phyloP scores from a whole-genome alignment of 1,140 invertebrate genomes.

The Ceratoteleas bidentatus region DNA sequence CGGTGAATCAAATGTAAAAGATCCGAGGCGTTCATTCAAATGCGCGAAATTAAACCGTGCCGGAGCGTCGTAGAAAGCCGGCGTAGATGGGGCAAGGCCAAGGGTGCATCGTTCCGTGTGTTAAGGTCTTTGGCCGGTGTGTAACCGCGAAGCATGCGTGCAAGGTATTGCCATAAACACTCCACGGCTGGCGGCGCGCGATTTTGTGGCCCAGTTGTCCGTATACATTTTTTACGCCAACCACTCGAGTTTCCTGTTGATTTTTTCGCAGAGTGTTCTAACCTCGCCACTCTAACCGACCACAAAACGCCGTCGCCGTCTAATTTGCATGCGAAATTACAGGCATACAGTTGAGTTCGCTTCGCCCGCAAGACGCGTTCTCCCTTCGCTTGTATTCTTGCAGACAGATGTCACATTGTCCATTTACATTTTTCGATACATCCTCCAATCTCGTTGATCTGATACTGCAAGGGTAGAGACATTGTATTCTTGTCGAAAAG shows the following conservation, averaged over 20 bases:
- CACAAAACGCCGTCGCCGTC: slow-evolving; percentile 3
- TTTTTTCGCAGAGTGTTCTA: slow-evolving; percentile 13
- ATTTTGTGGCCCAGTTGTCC: slow-evolving; percentile 45
- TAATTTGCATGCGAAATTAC: slow-evolving; percentile 2
- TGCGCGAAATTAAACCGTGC: slow-evolving; percentile 25
- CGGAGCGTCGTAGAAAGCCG: slow-evolving; percentile 24
- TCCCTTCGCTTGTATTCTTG: background rate
- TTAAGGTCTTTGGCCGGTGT: slow-evolving; percentile 60
- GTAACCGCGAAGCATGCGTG: slow-evolving; percentile 50
- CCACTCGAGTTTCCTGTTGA: slow-evolving; percentile 28
- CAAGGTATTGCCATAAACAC: slow-evolving; percentile 54
- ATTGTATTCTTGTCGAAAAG: background rate
- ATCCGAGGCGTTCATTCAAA: slow-evolving; percentile 24
- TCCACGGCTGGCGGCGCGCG: slow-evolving; percentile 29
- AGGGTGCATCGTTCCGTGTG: slow-evolving; percentile 59
- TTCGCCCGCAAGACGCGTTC: background rate
- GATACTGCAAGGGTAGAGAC: background rate
- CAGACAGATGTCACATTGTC: background rate
- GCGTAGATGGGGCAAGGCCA: slow-evolving; percentile 60
- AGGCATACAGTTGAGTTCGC: background rate
- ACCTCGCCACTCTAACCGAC: slow-evolving; percentile 1
- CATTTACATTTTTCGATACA: background rate
- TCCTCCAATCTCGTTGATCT: no score
- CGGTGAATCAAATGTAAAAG: background rate
- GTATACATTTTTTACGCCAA: slow-evolving; percentile 26